Evolutionary conservation across 53 echinoderm and acorn worm species (phyloP), one percentile per base, ranked within the genome.

Genomic region (Pentamera pediparva): DNA sequence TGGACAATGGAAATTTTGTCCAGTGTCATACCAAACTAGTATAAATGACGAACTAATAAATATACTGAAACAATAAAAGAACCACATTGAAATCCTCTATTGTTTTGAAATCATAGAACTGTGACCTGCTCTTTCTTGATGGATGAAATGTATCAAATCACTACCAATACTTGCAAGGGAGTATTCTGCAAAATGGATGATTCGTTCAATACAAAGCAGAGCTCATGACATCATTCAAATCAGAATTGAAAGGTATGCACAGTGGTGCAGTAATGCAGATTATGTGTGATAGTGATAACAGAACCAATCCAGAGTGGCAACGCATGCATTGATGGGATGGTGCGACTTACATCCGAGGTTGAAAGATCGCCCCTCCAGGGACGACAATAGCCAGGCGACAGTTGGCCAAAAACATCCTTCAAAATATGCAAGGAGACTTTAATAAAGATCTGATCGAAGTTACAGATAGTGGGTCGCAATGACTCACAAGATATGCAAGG

Each of bases 371-470:
- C 67, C 67, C 45, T 67, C 67, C 45, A 67, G 40, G 20, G 67
- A 67, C 27, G 67, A 37, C 67, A 67, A 40, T 28, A 67, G 67
- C 67, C 67, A 67, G 67, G 67, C 67, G 30, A 67, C 43, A 67
- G 67, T 67, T 67, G 67, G 67, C 67, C 67, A 67, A 67, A 67
- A 67, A 67, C 67, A 67, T 67, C 67, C 67, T 67, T 67, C 17
- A 67, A 67, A 43, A 67, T 43, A 67, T 43, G 67, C 30, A 43
- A 67, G 67, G 67, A 67, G 45, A 67, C 45, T 43, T 67, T 26
- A 54, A 54, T 28, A 54, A 28, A 13, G 54, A 24, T 54, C 0
- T n/a, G n/a, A n/a, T n/a, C n/a, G n/a, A n/a, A n/a, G n/a, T n/a
- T n/a, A n/a, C n/a, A n/a, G n/a, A n/a, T n/a, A n/a, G n/a, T n/a